Evolutionary conservation across 1,140 invertebrate genomes (phyloP), one percentile per base, ranked within the genome.

Genomic region (Paraescarpia echinospica): DNA sequence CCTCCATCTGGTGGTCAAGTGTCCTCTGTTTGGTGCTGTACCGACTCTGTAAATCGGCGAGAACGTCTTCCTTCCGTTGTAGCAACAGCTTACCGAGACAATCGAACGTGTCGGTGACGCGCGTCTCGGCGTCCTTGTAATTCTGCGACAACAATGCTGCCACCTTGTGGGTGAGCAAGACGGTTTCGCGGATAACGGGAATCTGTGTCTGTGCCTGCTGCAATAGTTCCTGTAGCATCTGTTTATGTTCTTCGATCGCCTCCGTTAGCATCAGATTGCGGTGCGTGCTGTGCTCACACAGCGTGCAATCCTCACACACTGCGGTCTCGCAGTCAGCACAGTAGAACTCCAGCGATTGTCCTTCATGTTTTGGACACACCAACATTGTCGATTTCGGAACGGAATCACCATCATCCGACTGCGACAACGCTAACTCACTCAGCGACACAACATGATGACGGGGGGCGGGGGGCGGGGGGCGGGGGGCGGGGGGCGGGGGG

Each of bases 261-360:
- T 97, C 96, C 41, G 95, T 94, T 33, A 96, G 94, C n/a, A 96
- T 94, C 31, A 96, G 94, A 9, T 95, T 96, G 92, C 94, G 94
- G 94, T 97, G 97, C 31, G 96, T 95, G 89, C 96, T 95, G 93
- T 97, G 97, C 92, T 97, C 96, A 27, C 96, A 96, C 92, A 96
- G 96, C 0, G 97, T 97, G 93, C 97, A 97, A 92, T 96, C 96
- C 89, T 95, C 95, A 93, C 97, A 97, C 89, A 97, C 96, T 1
- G 96, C 96, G 0, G 96, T 97, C 94, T 97, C 97, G 94, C 97
- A 97, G 90, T 96, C 96, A 9, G 95, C 94, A 94, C 97, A 97
- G 94, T 96, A 97, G 94, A 96, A 97, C 91, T 96, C 94, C 51
- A 97, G 94, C 1, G 96, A 95, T 93, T 96, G 96, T 22, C 95